phyloP scores from a whole-genome alignment of 2,797 vertebrate genomes.

The Pipistrellus pygmaeus region DNA sequence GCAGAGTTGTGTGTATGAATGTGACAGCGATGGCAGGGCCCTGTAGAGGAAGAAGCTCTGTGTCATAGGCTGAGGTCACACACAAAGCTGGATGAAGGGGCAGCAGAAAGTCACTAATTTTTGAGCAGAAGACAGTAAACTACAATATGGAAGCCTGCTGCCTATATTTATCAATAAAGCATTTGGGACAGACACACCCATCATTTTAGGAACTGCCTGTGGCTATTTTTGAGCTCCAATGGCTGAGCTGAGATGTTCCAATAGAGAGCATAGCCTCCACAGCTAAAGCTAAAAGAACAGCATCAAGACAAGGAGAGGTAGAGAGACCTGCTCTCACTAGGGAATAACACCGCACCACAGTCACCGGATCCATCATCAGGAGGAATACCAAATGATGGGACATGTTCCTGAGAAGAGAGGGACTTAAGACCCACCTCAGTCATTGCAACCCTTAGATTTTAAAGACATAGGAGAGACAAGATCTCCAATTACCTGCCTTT shows the following conservation, averaged over 20 bases:
- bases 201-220: background rate
- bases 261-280: background rate
- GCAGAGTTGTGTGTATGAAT: rapidly evolving
- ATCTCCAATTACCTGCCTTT: background rate
- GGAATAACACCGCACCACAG: too few relatives aligned
- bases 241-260: background rate
- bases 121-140: background rate
- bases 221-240: background rate
- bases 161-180: background rate
- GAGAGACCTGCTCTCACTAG: background rate
- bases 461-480: background rate
- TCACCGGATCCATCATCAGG: background rate
- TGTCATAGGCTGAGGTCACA: too few relatives aligned
- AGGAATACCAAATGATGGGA: background rate
- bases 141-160: background rate
- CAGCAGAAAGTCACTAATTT: background rate
- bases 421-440: background rate
- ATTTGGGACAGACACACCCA: background rate
- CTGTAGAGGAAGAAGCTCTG: background rate
- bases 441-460: background rate
- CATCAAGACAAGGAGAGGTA: background rate
- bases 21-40: rapidly evolving
- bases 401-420: background rate
- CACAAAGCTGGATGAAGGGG: background rate
- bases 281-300: too few relatives aligned